phyloP scores from a whole-genome alignment of 2,888 invertebrate species.

The Periphyllus acericola region DNA sequence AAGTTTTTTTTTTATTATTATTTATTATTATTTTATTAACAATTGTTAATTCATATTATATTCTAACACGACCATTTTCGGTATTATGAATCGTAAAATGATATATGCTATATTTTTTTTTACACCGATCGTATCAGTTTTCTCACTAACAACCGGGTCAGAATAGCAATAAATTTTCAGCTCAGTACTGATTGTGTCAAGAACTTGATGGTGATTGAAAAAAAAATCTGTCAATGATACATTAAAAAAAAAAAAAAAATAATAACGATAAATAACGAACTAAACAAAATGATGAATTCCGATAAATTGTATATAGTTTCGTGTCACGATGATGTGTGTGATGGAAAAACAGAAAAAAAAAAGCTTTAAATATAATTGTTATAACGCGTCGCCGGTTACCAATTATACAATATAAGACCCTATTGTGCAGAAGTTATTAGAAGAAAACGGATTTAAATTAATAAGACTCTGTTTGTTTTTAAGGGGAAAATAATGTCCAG shows the following conservation, averaged over 20 bases:
- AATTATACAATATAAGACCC: constrained; percentile 11
- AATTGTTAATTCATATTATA: constrained; percentile 12
- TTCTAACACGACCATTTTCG: constrained; percentile 57
- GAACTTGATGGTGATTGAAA: constrained; percentile 29
- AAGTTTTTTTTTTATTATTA: constrained; percentile 21
- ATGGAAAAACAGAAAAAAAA: not conserved
- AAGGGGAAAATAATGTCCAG: constrained; percentile 51
- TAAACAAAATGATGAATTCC: not conserved
- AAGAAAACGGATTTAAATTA: constrained; percentile 60
- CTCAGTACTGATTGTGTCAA: constrained; percentile 13
- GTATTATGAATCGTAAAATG: constrained; percentile 54
- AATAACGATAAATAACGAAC: not conserved
- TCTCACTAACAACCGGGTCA: constrained; percentile 46
- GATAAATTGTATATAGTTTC: constrained; percentile 1
- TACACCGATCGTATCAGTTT: constrained; percentile 59
- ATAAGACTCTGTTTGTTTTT: constrained; percentile 56
- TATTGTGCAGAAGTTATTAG: not conserved
- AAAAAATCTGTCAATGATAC: constrained; percentile 7
- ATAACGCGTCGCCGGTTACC: not conserved
- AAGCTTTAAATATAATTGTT: not conserved
- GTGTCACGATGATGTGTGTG: constrained; percentile 3
- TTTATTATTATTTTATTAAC: not conserved
- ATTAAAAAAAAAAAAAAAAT: constrained; percentile 15
- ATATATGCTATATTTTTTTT: constrained; percentile 37
- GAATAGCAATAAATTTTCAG: constrained; percentile 35